Evolutionary conservation across 2,113 vertebrate genomes (phyloP).

Genomic region (Psephotus haematonotus): DNA sequence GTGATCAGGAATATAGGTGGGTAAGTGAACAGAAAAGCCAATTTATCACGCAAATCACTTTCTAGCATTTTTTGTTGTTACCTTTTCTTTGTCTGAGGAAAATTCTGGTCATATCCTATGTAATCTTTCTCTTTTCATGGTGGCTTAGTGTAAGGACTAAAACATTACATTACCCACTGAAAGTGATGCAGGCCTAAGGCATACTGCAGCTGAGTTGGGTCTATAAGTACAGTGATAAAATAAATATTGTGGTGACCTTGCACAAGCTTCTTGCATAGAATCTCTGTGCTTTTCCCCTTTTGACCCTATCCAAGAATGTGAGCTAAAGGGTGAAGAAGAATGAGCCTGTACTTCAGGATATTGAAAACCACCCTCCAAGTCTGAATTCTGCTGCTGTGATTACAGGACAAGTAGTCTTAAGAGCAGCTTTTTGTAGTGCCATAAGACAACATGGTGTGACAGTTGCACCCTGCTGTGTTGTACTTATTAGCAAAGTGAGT

Average conservation of each 20-base stretch:
- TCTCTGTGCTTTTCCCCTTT: neutral
- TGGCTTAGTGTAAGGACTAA: neutral
- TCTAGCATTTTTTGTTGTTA: neutral
- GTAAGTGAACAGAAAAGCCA: neutral
- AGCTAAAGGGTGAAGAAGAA: neutral
- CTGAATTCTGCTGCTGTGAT: neutral
- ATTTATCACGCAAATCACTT: neutral
- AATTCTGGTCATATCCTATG: neutral
- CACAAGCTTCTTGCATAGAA: neutral
- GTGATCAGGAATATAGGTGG: neutral
- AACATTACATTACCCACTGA: neutral
- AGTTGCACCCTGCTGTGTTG: fast-evolving
- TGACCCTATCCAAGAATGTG: neutral
- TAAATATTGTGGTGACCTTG: neutral
- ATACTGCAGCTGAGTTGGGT: neutral
- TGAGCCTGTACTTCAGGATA: fast-evolving
- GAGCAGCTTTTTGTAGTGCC: neutral
- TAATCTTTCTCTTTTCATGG: neutral
- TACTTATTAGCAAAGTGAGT: neutral
- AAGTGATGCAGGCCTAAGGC: neutral
- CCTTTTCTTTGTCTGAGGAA: neutral
- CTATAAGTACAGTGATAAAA: neutral
- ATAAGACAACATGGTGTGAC: fast-evolving
- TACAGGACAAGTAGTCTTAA: neutral
- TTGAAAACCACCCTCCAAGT: neutral